Conservation (phyloP, 2,797 vertebrate genomes). For the Brachyrhaphis roseni region DNA sequence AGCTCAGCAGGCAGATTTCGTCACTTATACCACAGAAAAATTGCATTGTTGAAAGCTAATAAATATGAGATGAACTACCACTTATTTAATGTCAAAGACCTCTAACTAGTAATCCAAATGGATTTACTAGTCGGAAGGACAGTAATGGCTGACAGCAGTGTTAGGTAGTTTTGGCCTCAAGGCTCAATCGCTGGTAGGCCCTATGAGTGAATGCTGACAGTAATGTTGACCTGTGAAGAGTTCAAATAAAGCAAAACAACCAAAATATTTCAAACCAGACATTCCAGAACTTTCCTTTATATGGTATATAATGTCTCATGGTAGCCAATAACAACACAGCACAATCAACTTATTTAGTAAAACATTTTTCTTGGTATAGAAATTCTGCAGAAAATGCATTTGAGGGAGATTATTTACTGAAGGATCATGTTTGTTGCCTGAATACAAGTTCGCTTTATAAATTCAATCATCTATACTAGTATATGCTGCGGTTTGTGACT, state of each 20-base stretch:
- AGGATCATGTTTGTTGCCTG: neutral
- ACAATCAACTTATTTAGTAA: conserved; percentile 6
- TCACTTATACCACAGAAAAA: too few relatives aligned
- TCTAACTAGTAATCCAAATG: neutral
- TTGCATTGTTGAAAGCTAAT: too few relatives aligned
- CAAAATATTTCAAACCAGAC: neutral
- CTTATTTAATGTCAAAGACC: neutral
- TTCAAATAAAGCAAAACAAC: neutral
- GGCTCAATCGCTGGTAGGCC: neutral
- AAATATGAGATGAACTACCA: too few relatives aligned
- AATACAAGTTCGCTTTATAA: neutral
- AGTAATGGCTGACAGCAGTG: neutral
- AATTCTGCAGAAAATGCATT: neutral
- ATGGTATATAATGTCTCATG: neutral
- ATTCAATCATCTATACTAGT: neutral
- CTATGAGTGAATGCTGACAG: conserved; percentile 3
- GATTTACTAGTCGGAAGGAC: too few relatives aligned
- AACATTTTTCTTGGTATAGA: neutral
- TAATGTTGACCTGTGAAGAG: neutral
- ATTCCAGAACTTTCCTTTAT: conserved; percentile 3
- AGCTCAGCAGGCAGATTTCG: too few relatives aligned
- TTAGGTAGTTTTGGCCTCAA: neutral
- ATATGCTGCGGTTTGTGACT: neutral
- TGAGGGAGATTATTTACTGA: conserved; percentile 13
- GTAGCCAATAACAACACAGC: neutral